phyloP scores from a whole-genome alignment of 2,113 vertebrate species.

The Pituophis catenifer region DNA sequence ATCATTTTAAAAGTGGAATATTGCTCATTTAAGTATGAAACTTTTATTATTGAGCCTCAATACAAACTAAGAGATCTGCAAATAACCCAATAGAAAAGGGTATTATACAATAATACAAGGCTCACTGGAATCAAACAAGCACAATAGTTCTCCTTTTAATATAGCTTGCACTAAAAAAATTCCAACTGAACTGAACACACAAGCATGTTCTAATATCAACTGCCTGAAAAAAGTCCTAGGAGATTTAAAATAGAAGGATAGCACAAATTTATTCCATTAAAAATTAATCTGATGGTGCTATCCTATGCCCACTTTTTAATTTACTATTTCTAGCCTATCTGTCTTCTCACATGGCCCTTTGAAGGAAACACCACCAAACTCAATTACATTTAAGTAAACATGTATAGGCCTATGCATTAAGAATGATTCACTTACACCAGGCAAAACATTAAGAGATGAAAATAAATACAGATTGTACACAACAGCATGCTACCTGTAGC shows the following conservation, averaged over 20 bases:
- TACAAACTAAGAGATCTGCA: constrained; percentile 41
- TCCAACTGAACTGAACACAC: neutral
- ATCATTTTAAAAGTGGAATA: constrained; percentile 41
- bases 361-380: neutral
- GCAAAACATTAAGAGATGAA: neutral
- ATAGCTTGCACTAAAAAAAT: neutral
- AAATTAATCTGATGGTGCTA: neutral
- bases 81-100: constrained; percentile 1
- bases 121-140: neutral
- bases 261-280: neutral
- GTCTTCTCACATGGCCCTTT: neutral
- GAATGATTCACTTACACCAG: neutral
- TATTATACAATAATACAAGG: neutral
- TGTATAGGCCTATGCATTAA: neutral
- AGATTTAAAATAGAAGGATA: neutral
- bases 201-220: neutral
- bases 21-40: constrained; percentile 54
- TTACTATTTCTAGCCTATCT: neutral
- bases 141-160: neutral
- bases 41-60: constrained; percentile 58
- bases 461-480: neutral
- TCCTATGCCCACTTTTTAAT: neutral
- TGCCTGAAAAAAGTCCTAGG: neutral
- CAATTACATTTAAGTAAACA: neutral
- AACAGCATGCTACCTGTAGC: neutral